Percentiles rank a stretch among this genome's conserved stretches.
phyloP scores from a whole-genome alignment of 1,140 invertebrate species.

The Eciton burchellii region DNA sequence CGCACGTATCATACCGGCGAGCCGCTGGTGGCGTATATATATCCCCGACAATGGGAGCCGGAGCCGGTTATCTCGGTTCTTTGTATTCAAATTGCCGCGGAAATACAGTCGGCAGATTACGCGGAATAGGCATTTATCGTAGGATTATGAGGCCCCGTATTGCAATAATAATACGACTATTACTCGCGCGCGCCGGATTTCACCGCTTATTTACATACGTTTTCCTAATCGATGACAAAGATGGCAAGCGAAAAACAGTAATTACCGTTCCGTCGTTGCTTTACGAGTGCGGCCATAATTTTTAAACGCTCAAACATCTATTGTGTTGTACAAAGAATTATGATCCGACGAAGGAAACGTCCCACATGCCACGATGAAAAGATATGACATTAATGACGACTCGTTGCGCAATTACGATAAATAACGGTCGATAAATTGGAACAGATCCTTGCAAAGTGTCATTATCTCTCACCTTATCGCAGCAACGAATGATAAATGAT shows the following conservation, averaged over 20 bases:
- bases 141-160: constrained; percentile 68
- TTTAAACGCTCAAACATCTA: no score
- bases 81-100: constrained; percentile 72
- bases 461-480: background rate
- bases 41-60: constrained; percentile 66
- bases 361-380: background rate
- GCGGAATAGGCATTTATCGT: constrained; percentile 70
- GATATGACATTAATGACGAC: background rate
- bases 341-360: no score
- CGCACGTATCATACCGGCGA: constrained; percentile 53
- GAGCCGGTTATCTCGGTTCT: constrained; percentile 71
- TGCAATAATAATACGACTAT: constrained; percentile 68
- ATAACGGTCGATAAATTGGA: constrained; percentile 14
- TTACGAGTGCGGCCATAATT: constrained; percentile 21
- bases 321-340: no score
- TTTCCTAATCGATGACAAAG: constrained; percentile 52
- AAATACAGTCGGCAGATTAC: constrained; percentile 69
- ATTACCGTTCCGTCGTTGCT: constrained; percentile 29
- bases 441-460: background rate
- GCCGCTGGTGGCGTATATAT: constrained; percentile 56
- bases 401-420: constrained; percentile 18
- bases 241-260: constrained; percentile 34
- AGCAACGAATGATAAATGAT: background rate
- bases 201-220: constrained; percentile 65
- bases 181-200: constrained; percentile 40